Evolutionary conservation across 2,113 vertebrate genomes (phyloP).

Genomic region (Meriones unguiculatus): DNA sequence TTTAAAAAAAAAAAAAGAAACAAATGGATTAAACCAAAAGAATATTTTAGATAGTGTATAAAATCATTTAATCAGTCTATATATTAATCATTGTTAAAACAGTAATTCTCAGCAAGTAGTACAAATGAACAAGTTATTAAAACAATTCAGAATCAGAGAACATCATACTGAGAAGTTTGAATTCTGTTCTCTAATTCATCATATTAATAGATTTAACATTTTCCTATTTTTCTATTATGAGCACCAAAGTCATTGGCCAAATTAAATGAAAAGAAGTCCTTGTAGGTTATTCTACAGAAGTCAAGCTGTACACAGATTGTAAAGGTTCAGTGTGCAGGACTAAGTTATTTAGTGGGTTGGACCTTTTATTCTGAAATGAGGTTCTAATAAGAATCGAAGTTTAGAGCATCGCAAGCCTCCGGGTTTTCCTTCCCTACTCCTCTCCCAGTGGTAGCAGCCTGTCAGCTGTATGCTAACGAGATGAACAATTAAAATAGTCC

Average conservation of each 20-base stretch:
- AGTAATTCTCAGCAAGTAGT: conserved; percentile 57
- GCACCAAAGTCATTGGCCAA: conserved; percentile 57
- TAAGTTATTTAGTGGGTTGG: conserved; percentile 67
- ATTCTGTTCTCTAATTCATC: conserved; percentile 66
- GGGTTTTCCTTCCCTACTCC: conserved; percentile 73
- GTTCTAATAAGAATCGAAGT: conserved; percentile 87
- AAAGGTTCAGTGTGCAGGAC: conserved; percentile 44
- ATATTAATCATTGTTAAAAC: conserved; percentile 61
- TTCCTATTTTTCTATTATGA: conserved; percentile 53
- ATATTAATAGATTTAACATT: conserved; percentile 77
- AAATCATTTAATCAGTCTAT: conserved; percentile 38
- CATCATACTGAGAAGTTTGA: conserved; percentile 60
- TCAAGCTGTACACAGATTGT: conserved; percentile 18
- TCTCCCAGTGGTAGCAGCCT: conserved; percentile 82
- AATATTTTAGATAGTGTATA: not conserved
- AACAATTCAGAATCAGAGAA: conserved; percentile 64
- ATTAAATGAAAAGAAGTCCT: conserved; percentile 72
- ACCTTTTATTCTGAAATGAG: conserved; percentile 86
- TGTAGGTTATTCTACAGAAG: conserved; percentile 42
- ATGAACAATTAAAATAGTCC: conserved; percentile 90
- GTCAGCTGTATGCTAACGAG: conserved; percentile 97
- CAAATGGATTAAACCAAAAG: conserved; percentile 27
- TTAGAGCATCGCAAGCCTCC: conserved; percentile 86
- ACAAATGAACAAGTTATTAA: conserved; percentile 60
- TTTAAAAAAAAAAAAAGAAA: not conserved